These are phyloP conservation scores for Callipepla squamata DNA, from an alignment of 2,113 vertebrate species.

Conservation along the genomic window DNA sequence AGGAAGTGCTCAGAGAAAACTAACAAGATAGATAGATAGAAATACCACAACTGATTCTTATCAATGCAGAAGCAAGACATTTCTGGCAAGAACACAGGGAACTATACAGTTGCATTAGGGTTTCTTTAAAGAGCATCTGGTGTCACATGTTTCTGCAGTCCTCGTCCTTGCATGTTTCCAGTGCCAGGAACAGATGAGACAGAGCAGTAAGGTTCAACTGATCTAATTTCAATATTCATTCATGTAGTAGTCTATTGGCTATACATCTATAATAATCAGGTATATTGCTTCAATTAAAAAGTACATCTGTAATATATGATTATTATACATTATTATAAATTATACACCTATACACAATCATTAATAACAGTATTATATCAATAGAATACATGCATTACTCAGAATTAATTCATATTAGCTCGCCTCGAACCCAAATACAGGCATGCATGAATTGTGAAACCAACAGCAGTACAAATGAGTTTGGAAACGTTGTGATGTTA, in stretches of 20 bases:
- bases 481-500: neutral
- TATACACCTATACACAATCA: neutral
- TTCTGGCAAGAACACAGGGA: neutral
- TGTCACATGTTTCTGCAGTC: neutral
- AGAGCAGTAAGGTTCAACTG: neutral
- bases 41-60: neutral
- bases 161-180: neutral
- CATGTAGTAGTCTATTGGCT: neutral
- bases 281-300: neutral
- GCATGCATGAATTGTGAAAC: neutral
- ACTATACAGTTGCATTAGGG: neutral
- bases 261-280: neutral
- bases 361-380: neutral
- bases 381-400: neutral
- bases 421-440: neutral
- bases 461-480: neutral
- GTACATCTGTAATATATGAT: neutral
- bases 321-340: neutral
- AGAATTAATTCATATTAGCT: neutral
- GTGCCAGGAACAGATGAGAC: neutral
- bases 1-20: neutral
- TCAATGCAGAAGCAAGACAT: neutral
- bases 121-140: constrained; percentile 13
- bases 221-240: neutral
- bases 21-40: neutral